These are phyloP conservation scores for human DNA, from an alignment of 2,113 vertebrate species.

Conservation along the genomic window DNA sequence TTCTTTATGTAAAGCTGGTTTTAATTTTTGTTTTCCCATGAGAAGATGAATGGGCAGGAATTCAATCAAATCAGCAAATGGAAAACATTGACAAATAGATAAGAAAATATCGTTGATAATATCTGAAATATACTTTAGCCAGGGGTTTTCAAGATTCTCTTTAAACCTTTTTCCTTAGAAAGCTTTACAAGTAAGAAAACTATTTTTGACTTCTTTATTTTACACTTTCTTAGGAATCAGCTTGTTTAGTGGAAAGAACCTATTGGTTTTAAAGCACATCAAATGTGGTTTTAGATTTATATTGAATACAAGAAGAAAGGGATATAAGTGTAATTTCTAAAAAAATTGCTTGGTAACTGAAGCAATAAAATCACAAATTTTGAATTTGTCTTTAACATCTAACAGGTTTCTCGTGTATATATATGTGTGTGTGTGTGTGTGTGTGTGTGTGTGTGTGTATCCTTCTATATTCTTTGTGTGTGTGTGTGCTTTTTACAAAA, in stretches of 20 bases:
- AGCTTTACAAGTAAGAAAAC: background rate
- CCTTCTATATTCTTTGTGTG: background rate
- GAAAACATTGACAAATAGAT: background rate
- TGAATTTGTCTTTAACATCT: background rate
- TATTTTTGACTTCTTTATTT: background rate
- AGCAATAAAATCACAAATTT: background rate
- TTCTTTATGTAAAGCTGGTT: background rate
- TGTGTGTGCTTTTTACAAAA: background rate
- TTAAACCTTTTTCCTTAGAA: background rate
- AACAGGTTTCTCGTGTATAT: background rate
- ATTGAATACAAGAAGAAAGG: background rate
- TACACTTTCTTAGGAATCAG: background rate
- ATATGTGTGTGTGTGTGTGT: accelerated
- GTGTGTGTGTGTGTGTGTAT: background rate
- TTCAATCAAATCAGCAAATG: background rate
- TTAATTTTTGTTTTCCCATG: background rate
- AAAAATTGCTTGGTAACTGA: background rate
- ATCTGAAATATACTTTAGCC: background rate
- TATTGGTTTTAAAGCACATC: background rate
- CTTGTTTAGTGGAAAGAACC: background rate
- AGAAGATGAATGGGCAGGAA: background rate
- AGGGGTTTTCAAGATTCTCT: background rate
- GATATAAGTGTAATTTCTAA: background rate
- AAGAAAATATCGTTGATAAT: background rate
- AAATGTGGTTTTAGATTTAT: background rate